These are phyloP conservation scores for Ceratoteleas bidentatus DNA, from an alignment of 1,140 invertebrate species.

Conservation along the genomic window DNA sequence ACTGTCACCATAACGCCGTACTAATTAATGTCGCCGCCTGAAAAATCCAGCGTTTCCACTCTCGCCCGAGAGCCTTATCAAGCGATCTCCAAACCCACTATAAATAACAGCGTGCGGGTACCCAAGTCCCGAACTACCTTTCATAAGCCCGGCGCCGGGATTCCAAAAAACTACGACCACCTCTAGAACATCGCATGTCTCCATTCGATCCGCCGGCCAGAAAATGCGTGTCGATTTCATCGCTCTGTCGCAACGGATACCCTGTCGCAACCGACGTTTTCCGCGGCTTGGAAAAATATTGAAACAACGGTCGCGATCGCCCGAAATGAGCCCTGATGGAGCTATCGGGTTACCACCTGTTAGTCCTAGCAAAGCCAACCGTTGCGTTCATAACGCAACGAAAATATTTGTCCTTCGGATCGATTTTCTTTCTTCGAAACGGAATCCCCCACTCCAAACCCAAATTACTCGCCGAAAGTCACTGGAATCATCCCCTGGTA, in stretches of 20 bases:
- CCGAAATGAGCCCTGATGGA: conserved; percentile 1
- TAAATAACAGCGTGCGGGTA: background rate
- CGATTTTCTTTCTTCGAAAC: too few species aligned
- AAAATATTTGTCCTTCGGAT: too few species aligned
- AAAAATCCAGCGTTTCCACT: too few species aligned
- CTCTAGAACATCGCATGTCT: background rate
- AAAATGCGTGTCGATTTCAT: background rate
- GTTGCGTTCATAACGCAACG: too few species aligned
- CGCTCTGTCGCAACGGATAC: background rate
- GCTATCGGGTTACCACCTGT: conserved; percentile 1
- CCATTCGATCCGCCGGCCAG: background rate
- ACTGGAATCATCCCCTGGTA: too few species aligned
- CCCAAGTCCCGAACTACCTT: background rate
- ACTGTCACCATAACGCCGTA: too few species aligned
- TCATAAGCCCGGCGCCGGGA: background rate
- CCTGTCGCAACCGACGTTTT: conserved; percentile 17
- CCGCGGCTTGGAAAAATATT: conserved; percentile 29
- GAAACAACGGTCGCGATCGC: conserved; percentile 30
- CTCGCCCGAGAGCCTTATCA: background rate
- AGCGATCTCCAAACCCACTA: background rate
- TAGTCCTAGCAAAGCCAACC: conserved; percentile 2
- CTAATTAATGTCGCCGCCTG: too few species aligned
- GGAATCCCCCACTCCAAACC: too few species aligned
- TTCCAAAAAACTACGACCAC: background rate
- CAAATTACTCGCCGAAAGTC: too few species aligned